Percentiles rank a stretch among this genome's conserved stretches.
Conservation (phyloP, 2,888 invertebrate species). For the Drosophila mercatorum region DNA sequence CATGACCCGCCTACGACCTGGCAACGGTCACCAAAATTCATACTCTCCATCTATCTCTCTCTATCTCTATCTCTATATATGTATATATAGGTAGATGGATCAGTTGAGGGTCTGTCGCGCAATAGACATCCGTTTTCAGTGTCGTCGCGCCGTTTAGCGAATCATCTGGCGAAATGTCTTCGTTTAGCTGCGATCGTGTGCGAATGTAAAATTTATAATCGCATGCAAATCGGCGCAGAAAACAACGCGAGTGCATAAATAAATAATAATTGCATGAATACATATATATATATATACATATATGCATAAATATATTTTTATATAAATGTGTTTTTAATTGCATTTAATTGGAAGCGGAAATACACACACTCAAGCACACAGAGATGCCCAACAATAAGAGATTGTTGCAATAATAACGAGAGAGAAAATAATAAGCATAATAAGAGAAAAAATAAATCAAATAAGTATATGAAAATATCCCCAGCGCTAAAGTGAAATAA, state of each 20-base stretch:
- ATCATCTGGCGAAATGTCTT: constrained; percentile 42
- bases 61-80: neutral
- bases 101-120: neutral
- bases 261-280: constrained; percentile 37
- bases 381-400: constrained; percentile 35
- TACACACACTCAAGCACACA: constrained; percentile 30
- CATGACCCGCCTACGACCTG: constrained; percentile 26
- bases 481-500: constrained; percentile 38
- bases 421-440: constrained; percentile 17
- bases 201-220: constrained; percentile 32
- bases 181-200: constrained; percentile 19
- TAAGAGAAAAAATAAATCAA: neutral
- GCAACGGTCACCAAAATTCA: constrained; percentile 21
- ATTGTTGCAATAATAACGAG: constrained; percentile 34
- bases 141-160: constrained; percentile 26
- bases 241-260: constrained; percentile 50
- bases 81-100: neutral
- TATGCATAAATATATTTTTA: constrained; percentile 2
- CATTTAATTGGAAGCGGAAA: constrained; percentile 73
- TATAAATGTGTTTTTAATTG: constrained; percentile 48
- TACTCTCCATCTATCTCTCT: neutral
- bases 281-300: neutral
- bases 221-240: constrained; percentile 29
- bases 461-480: constrained; percentile 2
- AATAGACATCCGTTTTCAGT: constrained; percentile 23